These are phyloP conservation scores for Urosaurus nigricauda DNA, from an alignment of 2,797 vertebrate species.

Conservation along the genomic window DNA sequence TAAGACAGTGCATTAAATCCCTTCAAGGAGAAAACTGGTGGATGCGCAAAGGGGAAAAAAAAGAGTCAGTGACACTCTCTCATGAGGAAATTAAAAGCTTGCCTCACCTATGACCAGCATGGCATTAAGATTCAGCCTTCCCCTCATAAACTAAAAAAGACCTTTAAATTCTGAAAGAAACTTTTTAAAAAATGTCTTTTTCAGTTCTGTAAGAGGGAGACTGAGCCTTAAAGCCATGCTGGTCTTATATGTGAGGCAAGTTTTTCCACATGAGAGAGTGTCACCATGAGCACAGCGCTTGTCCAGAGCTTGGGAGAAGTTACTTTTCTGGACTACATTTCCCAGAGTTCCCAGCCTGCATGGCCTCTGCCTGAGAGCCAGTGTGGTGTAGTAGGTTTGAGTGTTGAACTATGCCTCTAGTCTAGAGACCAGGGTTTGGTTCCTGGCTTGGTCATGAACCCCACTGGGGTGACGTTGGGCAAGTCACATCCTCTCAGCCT, in stretches of 20 bases:
- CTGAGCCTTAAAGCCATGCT: neutral
- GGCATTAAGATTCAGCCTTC: neutral
- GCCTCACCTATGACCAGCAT: neutral
- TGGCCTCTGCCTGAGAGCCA: no score
- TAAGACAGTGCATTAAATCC: neutral
- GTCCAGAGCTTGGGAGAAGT: neutral
- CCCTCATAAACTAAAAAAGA: neutral
- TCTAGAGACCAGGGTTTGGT: no score
- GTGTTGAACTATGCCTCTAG: no score
- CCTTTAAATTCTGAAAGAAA: neutral
- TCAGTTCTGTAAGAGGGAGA: neutral
- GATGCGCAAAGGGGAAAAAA: neutral
- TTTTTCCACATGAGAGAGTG: neutral
- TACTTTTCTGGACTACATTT: no score
- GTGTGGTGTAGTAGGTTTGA: no score
- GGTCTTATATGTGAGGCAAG: neutral
- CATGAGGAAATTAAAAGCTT: neutral
- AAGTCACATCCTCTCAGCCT: no score
- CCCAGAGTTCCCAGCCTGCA: no score
- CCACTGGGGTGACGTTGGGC: no score
- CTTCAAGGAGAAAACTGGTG: neutral
- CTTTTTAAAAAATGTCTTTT: neutral
- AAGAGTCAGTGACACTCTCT: neutral
- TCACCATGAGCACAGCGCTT: no score
- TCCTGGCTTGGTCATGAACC: no score